phyloP scores from a whole-genome alignment of 2,113 vertebrate genomes.

The Melanerpes formicivorus region DNA sequence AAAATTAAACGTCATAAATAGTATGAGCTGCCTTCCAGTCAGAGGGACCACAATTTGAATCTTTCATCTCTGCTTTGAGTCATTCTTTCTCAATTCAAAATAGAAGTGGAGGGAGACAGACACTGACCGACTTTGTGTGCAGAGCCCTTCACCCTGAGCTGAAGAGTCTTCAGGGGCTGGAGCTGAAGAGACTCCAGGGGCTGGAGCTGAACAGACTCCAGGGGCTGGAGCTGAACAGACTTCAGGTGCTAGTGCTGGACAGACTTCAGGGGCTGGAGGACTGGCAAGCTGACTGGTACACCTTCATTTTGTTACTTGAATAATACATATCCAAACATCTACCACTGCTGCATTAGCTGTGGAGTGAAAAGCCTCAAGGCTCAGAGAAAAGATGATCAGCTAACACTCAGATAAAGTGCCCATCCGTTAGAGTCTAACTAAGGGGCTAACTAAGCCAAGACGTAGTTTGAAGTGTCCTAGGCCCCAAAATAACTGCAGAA shows the following conservation, averaged over 20 bases:
- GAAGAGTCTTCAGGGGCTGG: background rate
- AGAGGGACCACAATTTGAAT: background rate
- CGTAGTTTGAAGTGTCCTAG: background rate
- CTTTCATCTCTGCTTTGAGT: background rate
- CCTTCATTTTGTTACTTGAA: background rate
- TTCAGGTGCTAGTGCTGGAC: no score
- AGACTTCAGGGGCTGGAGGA: background rate
- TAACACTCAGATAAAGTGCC: background rate
- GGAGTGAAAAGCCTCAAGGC: background rate
- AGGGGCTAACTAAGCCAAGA: background rate
- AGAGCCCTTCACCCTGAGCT: background rate
- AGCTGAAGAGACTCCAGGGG: background rate
- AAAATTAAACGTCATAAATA: background rate
- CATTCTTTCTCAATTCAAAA: slow-evolving; percentile 23
- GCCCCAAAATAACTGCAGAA: background rate
- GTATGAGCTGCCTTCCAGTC: background rate
- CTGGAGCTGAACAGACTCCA: no score
- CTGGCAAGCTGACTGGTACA: background rate
- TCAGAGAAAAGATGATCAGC: background rate
- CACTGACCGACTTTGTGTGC: background rate
- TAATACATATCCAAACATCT: background rate
- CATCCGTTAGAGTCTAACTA: background rate
- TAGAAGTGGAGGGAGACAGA: background rate
- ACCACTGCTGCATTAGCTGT: background rate
- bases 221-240: background rate